Base-by-base conservation (phyloP, 2,113 vertebrate genomes). In the Rhabdornis inornatus region DNA sequence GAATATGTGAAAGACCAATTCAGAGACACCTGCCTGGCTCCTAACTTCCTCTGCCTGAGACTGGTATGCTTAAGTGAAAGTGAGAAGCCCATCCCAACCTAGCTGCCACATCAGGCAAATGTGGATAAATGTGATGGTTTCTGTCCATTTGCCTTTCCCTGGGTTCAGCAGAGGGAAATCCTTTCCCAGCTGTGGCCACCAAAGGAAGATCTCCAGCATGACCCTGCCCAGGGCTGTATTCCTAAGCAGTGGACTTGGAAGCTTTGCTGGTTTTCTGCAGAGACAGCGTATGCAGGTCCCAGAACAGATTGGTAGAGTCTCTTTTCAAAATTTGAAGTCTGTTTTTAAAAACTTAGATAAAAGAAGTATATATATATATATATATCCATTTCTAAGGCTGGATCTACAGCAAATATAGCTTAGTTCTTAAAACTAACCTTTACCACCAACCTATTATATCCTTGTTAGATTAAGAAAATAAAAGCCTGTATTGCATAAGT, bases 391-490 rank as follows among this genome's bases (percentile, higher is more conserved):
- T 95, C 50, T 90, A 70, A 90, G 68, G 55, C 94, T 95, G 85
- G 55, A 87, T 95, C 64, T 95, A 83, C 90, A 97, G 95, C 95
- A 76, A 81, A 88, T 94, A 82, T 95, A 92, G 92, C 90, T 96
- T 90, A 95, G 71, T 92, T 91, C 92, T 93, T 76, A 71, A 93
- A 97, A 92, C 76, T 91, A 93, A 95, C 81, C 93, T 89, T 96
- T 95, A 89, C 88, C 95, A 96, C 97, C 76, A 91, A 95, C 49
- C 21, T 97, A 85, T 83, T 90, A 55, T 97, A 89, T 94, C 63
- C 94, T 80, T 83, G 84, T 39, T 97, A 96, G 96, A 90, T 69
- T 96, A 85, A 94, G 95, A 92, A 91, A 96, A 94, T 89, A 87
- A 89, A 89, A 94, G 31, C 40, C 75, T 92, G 75, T 97, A 94